phyloP scores from a whole-genome alignment of 2,113 vertebrate species.

The Chroicocephalus ridibundus region DNA sequence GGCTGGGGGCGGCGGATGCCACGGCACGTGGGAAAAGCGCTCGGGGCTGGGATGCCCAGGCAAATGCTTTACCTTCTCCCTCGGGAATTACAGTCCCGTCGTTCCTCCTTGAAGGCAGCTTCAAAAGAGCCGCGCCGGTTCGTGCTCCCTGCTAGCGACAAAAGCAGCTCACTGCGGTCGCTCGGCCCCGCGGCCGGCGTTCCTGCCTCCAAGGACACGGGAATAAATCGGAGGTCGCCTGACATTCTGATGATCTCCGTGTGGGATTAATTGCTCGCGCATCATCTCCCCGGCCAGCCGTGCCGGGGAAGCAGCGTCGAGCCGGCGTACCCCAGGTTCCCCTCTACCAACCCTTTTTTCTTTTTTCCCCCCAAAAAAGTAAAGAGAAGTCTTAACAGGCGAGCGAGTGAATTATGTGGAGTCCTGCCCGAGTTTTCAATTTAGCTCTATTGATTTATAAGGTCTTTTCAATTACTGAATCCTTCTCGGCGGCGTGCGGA shows the following conservation, averaged over 20 bases:
- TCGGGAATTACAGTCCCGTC: background rate
- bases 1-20: fast-evolving
- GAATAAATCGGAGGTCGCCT: background rate
- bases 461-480: constrained; percentile 64
- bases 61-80: background rate
- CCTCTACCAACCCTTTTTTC: background rate
- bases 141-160: fast-evolving
- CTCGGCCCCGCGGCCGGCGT: fast-evolving
- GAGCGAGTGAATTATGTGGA: constrained; percentile 14
- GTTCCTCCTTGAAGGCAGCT: background rate
- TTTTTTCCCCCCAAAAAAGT: background rate
- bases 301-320: fast-evolving
- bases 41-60: background rate
- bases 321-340: background rate
- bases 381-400: background rate
- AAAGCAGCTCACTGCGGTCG: fast-evolving
- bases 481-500: constrained; percentile 12
- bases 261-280: background rate
- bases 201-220: background rate
- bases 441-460: constrained; percentile 71
- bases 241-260: background rate
- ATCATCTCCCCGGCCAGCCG: background rate
- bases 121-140: background rate
- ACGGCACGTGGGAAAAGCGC: background rate
- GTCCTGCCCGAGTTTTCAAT: constrained; percentile 58